These are phyloP conservation scores for Atractosteus spatula DNA, from an alignment of 2,113 vertebrate species.

Conservation along the genomic window DNA sequence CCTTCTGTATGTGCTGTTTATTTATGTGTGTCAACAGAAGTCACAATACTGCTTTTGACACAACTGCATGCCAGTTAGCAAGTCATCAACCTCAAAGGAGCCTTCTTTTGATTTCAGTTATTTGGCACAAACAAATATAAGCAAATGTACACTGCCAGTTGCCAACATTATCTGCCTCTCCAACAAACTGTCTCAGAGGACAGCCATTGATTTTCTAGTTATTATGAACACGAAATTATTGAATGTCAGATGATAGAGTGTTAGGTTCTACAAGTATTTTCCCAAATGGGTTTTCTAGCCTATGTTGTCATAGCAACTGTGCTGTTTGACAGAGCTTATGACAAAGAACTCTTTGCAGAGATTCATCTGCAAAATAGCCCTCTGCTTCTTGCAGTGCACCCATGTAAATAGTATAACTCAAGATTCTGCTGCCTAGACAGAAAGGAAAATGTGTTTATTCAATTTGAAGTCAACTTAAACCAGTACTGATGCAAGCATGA, in stretches of 20 bases:
- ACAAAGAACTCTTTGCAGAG: conserved; percentile 72
- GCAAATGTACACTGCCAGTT: conserved; percentile 22
- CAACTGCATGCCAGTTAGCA: conserved; percentile 33
- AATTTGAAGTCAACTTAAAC: conserved; percentile 17
- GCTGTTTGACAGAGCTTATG: conserved; percentile 73
- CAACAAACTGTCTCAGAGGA: conserved; percentile 70
- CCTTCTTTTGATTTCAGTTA: conserved; percentile 20
- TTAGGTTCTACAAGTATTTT: conserved; percentile 75
- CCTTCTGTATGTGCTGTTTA: conserved; percentile 38
- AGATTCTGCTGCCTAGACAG: conserved; percentile 33
- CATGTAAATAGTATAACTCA: conserved; percentile 34
- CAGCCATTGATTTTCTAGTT: conserved; percentile 82
- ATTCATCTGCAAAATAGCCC: conserved; percentile 69
- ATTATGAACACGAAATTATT: conserved; percentile 89
- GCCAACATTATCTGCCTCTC: conserved; percentile 42
- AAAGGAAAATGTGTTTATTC: conserved; percentile 25
- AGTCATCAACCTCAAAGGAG: conserved; percentile 18
- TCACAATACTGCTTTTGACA: conserved; percentile 43
- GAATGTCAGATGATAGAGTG: conserved; percentile 86
- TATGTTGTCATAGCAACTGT: conserved; percentile 69
- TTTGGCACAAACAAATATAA: conserved; percentile 30
- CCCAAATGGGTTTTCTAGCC: conserved; percentile 70
- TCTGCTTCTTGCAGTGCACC: conserved; percentile 37
- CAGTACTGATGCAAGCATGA: conserved; percentile 5
- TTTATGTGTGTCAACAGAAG: conserved; percentile 35